A percentile compares a stretch with the other conserved stretches of the same genome.
Conservation (phyloP, 2,797 vertebrate genomes). For the Muraenolepis orangiensis region DNA sequence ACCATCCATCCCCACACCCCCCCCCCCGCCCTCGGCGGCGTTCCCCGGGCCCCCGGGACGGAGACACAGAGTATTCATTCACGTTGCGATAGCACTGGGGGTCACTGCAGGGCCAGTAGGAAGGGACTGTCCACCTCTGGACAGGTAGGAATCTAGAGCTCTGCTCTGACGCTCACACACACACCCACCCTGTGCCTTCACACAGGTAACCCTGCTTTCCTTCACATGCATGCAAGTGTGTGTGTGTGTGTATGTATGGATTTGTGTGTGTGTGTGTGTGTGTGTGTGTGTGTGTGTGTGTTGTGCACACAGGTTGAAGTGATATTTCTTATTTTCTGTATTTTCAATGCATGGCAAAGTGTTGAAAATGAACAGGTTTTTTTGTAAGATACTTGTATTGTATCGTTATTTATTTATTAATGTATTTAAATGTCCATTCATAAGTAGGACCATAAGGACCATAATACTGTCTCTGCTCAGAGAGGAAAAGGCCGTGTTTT, state of each 20-base stretch:
- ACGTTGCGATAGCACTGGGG: constrained; percentile 78
- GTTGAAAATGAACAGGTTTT: constrained; percentile 3
- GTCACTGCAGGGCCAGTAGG: constrained; percentile 79
- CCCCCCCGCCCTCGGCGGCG: constrained; percentile 21
- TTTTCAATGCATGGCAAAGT: neutral
- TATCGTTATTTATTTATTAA: neutral
- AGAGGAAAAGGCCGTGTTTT: neutral
- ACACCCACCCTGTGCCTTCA: constrained; percentile 34
- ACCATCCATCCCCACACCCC: constrained; percentile 39
- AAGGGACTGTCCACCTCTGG: constrained; percentile 68
- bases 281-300: constrained; percentile 7
- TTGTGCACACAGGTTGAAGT: constrained; percentile 10
- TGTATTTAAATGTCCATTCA: too few species aligned
- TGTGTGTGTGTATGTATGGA: constrained; percentile 14
- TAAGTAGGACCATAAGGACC: neutral
- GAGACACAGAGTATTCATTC: constrained; percentile 85
- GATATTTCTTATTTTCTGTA: neutral
- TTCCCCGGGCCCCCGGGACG: constrained; percentile 52
- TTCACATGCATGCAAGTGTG: constrained; percentile 46
- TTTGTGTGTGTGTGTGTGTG: constrained; percentile 5
- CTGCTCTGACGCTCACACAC: constrained; percentile 48
- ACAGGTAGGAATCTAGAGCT: constrained; percentile 79
- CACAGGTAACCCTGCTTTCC: constrained; percentile 58
- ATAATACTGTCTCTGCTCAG: constrained; percentile 11
- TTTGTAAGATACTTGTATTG: neutral